phyloP scores from a whole-genome alignment of 2,888 invertebrate genomes.

The Thecocarcelia acutangulata region DNA sequence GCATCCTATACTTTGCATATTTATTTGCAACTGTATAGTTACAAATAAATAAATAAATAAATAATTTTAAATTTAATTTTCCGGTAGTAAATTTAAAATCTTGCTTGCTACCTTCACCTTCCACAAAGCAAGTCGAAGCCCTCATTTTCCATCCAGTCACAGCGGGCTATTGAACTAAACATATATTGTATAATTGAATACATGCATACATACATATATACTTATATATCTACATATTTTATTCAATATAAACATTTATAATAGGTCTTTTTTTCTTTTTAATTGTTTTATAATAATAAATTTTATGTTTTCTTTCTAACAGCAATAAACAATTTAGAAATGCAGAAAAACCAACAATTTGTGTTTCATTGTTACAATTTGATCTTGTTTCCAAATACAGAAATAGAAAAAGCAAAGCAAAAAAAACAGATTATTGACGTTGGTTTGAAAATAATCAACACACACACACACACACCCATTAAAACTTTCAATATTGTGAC shows the following conservation, averaged over 20 bases:
- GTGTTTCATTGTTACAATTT: conserved; percentile 39
- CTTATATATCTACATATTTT: too few species aligned
- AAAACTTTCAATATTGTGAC: conserved; percentile 9
- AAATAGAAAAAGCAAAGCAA: conserved; percentile 15
- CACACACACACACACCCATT: too few species aligned
- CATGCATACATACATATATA: too few species aligned
- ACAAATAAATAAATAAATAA: too few species aligned
- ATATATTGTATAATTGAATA: background rate
- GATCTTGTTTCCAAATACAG: conserved; percentile 48
- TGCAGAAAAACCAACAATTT: conserved; percentile 32
- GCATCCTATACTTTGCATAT: too few species aligned
- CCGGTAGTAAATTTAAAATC: background rate
- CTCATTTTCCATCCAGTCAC: conserved; percentile 17
- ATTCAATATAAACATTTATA: too few species aligned
- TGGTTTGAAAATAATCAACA: conserved; percentile 15
- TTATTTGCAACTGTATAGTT: too few species aligned
- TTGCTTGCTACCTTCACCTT: conserved; percentile 43
- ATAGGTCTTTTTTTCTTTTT: background rate
- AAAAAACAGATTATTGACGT: conserved; percentile 34
- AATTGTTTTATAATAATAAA: conserved; percentile 5
- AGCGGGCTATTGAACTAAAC: conserved; percentile 35
- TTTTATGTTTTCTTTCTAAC: conserved; percentile 2
- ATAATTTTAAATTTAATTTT: too few species aligned
- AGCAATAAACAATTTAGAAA: conserved; percentile 28
- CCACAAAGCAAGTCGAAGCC: conserved; percentile 14